Evolutionary conservation across 2,113 vertebrate genomes (phyloP).

Genomic region (Stegostoma tigrinum): DNA sequence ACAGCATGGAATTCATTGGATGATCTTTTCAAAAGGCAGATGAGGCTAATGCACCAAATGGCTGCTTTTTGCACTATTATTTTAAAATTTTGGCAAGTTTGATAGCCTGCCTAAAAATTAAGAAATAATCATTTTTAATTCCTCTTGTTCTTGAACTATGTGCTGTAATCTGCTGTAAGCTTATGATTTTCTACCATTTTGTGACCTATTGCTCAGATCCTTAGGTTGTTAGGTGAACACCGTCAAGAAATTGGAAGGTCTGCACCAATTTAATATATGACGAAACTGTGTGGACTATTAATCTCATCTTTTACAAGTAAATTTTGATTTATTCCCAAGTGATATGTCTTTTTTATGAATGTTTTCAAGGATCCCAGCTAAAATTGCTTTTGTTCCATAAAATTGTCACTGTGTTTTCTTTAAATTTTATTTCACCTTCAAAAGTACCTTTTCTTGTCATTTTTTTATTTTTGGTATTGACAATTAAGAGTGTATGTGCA

Average conservation of each 20-base stretch:
- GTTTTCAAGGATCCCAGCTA: constrained; percentile 38
- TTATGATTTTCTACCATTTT: constrained; percentile 39
- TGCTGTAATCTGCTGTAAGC: constrained; percentile 38
- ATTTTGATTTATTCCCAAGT: constrained; percentile 42
- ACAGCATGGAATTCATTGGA: too few species aligned
- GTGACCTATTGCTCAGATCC: constrained; percentile 40
- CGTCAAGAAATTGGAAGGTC: constrained; percentile 39
- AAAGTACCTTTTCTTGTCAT: constrained; percentile 29
- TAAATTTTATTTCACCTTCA: constrained; percentile 44
- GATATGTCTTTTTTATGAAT: constrained; percentile 40
- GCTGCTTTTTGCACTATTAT: not conserved
- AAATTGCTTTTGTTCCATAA: constrained; percentile 44
- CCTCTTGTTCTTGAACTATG: constrained; percentile 3
- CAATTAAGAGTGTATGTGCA: constrained; percentile 13
- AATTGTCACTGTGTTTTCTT: constrained; percentile 42
- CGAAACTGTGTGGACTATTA: constrained; percentile 34
- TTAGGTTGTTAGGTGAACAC: constrained; percentile 39
- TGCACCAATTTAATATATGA: constrained; percentile 41
- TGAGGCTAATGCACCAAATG: not conserved
- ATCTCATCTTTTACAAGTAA: constrained; percentile 41
- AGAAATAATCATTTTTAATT: not conserved
- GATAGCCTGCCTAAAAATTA: not conserved
- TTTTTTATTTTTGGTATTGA: constrained; percentile 38
- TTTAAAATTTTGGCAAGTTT: not conserved
- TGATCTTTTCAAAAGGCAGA: too few species aligned